A percentile compares a stretch with the other conserved stretches of the same genome.
Conservation (phyloP, 2,797 vertebrate genomes). For the Choloepus didactylus region DNA sequence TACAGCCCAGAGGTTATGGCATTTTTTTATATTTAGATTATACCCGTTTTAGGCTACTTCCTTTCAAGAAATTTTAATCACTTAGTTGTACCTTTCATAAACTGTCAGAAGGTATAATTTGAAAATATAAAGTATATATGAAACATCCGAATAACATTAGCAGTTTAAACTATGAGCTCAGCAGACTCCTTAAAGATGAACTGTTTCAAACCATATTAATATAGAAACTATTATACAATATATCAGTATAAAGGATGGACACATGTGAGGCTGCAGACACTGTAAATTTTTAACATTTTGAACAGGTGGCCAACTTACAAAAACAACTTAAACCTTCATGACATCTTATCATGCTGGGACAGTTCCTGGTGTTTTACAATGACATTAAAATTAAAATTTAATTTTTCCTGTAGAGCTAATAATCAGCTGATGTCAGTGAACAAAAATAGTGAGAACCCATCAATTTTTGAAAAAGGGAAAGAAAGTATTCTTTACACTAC, state of each 20-base stretch:
- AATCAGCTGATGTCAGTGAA: conserved; percentile 87
- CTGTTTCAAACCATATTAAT: conserved; percentile 72
- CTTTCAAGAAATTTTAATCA: conserved; percentile 38
- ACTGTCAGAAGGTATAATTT: background rate
- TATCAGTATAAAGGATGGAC: conserved; percentile 82
- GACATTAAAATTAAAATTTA: conserved; percentile 88
- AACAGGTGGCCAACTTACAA: conserved; percentile 86
- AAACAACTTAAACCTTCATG: conserved; percentile 86
- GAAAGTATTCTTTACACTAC: conserved; percentile 60
- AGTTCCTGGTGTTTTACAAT: conserved; percentile 84
- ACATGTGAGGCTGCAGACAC: conserved; percentile 66
- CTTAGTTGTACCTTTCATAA: background rate
- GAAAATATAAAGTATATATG: conserved; percentile 2
- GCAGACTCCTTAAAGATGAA: conserved; percentile 67
- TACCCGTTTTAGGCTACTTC: background rate
- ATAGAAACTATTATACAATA: conserved; percentile 72
- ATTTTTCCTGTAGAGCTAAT: conserved; percentile 85
- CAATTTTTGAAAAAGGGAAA: conserved; percentile 77
- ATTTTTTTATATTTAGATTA: conserved; percentile 51
- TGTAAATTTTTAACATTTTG: conserved; percentile 82
- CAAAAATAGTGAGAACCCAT: conserved; percentile 84
- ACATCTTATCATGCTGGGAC: conserved; percentile 82
- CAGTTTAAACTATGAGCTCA: conserved; percentile 57
- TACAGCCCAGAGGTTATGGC: background rate
- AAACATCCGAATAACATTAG: conserved; percentile 49